Conservation (phyloP, 2,888 invertebrate genomes). For the Acrocera orbiculus region DNA sequence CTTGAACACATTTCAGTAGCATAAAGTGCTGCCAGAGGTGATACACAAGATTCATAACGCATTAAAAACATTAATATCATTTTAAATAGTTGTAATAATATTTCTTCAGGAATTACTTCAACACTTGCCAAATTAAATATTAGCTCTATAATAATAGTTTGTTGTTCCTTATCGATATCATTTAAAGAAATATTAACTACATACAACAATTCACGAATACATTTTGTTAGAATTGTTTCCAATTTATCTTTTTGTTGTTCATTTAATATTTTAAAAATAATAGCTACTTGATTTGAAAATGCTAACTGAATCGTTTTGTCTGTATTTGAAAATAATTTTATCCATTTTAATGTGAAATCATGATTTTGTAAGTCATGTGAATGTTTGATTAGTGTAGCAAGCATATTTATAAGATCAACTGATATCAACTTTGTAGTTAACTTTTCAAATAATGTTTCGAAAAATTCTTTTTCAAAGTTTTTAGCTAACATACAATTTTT, state of each 20-base stretch:
- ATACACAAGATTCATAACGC: constrained; percentile 21
- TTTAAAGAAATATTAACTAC: constrained; percentile 8
- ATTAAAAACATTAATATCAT: constrained; percentile 25
- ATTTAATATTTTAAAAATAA: background rate
- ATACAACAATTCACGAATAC: constrained; percentile 8
- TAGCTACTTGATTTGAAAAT: constrained; percentile 6
- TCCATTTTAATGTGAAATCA: constrained; percentile 4
- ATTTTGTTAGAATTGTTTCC: constrained; percentile 10
- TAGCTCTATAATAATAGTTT: constrained; percentile 12
- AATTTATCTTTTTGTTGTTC: background rate
- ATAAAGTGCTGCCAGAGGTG: constrained; percentile 23
- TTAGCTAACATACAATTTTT: background rate
- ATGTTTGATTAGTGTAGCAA: constrained; percentile 9
- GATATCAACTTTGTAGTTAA: background rate
- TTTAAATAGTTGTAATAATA: constrained; percentile 23
- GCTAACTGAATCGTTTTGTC: constrained; percentile 3
- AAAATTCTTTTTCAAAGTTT: background rate
- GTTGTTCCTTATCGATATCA: constrained; percentile 8
- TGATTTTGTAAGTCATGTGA: constrained; percentile 3
- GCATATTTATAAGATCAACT: constrained; percentile 2
- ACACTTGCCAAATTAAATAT: constrained; percentile 12
- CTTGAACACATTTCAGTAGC: constrained; percentile 23
- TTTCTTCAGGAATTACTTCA: constrained; percentile 16
- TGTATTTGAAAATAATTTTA: constrained; percentile 5
- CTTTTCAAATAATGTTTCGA: constrained; percentile 1